Conservation (phyloP, 1,140 invertebrate species). For the Zaprionus camerounensis region DNA sequence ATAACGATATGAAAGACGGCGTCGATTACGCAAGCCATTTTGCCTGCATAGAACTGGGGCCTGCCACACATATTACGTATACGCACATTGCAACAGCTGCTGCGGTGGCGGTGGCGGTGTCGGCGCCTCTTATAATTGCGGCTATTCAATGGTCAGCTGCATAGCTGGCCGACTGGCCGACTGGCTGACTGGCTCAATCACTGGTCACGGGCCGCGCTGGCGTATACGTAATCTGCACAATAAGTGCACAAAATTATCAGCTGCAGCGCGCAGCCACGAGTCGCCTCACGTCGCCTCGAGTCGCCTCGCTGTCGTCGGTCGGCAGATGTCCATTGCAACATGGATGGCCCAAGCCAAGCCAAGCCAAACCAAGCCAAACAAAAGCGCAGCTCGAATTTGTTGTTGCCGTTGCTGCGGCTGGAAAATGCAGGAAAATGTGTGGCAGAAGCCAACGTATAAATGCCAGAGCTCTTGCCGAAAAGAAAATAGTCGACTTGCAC, state of each 20-base stretch:
- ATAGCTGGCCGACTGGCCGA: conserved; percentile 1
- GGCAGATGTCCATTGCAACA: conserved; percentile 79
- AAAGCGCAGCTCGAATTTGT: conserved; percentile 47
- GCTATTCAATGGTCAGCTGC: conserved; percentile 45
- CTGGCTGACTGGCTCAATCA: conserved; percentile 17
- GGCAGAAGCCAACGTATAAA: conserved; percentile 67
- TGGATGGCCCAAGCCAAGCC: conserved; percentile 40
- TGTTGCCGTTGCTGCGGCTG: conserved; percentile 37
- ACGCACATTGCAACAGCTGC: conserved; percentile 68
- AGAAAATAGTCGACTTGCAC: conserved; percentile 76
- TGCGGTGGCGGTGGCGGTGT: background rate
- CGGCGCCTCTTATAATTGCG: conserved; percentile 45
- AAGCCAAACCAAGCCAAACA: conserved; percentile 60
- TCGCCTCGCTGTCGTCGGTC: conserved; percentile 6
- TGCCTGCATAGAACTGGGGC: conserved; percentile 46
- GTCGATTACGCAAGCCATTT: conserved; percentile 21
- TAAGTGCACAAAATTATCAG: conserved; percentile 78
- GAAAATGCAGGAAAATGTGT: conserved; percentile 74
- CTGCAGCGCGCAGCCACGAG: conserved; percentile 41
- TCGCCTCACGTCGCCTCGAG: background rate
- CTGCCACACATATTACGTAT: conserved; percentile 70
- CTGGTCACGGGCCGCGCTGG: conserved; percentile 30
- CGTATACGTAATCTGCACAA: conserved; percentile 64
- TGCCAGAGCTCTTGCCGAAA: conserved; percentile 50
- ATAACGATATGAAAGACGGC: conserved; percentile 10